These are phyloP conservation scores for Wiebesia pumilae DNA, from an alignment of 1,140 invertebrate species.

Conservation along the genomic window DNA sequence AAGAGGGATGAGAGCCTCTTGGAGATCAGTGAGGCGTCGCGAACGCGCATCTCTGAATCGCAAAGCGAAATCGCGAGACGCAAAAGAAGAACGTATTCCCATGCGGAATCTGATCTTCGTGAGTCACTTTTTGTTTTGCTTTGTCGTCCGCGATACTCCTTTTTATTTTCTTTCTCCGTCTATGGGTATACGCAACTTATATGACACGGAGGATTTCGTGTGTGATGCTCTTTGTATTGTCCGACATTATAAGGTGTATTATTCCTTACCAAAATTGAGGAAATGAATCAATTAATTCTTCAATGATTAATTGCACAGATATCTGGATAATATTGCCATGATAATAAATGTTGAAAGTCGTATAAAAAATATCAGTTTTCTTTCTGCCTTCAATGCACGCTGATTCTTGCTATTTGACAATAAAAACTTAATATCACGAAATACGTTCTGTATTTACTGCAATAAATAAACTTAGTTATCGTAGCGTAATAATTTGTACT, in stretches of 20 bases:
- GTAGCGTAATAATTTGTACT: too few relatives aligned
- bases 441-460: too few relatives aligned
- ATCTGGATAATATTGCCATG: too few relatives aligned
- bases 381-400: too few relatives aligned
- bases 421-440: too few relatives aligned
- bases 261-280: too few relatives aligned
- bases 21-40: slow-evolving; percentile 35
- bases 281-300: too few relatives aligned
- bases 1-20: neutral
- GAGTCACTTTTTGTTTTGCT: slow-evolving; percentile 37
- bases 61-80: slow-evolving; percentile 45
- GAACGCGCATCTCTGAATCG: slow-evolving; percentile 38
- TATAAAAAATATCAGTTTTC: too few relatives aligned
- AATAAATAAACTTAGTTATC: too few relatives aligned
- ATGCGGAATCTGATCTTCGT: slow-evolving; percentile 51
- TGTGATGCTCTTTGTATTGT: neutral
- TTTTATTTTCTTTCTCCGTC: neutral
- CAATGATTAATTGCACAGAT: too few relatives aligned
- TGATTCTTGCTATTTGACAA: too few relatives aligned
- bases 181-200: neutral
- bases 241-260: neutral
- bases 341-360: too few relatives aligned
- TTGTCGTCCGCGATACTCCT: slow-evolving; percentile 21
- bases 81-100: slow-evolving; percentile 49
- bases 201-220: slow-evolving; percentile 2